These are phyloP conservation scores for Penaeus monodon DNA, from an alignment of 2,888 invertebrate species.

Conservation along the genomic window DNA sequence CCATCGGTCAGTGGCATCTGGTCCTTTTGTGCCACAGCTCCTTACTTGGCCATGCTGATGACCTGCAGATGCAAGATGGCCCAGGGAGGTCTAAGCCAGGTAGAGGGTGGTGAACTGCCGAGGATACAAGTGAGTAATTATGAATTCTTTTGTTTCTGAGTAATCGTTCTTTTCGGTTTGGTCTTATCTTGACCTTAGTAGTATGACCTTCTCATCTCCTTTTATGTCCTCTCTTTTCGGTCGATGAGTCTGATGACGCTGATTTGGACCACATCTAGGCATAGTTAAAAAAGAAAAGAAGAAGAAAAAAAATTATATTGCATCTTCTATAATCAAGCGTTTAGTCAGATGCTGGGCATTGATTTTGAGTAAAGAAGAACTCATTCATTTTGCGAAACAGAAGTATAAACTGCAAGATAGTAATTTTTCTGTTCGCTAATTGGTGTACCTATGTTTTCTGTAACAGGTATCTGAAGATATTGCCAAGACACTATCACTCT, in stretches of 20 bases:
- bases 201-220: not conserved
- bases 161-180: not conserved
- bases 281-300: no score
- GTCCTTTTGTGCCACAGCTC: conserved; percentile 97
- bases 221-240: no score
- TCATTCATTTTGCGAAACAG: no score
- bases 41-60: conserved; percentile 96
- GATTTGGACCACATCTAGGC: no score
- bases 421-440: no score
- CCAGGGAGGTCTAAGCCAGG: conserved; percentile 99
- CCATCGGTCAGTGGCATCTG: conserved; percentile 99
- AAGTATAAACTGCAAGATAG: no score
- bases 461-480: conserved; percentile 91
- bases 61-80: conserved; percentile 99
- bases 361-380: no score
- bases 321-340: no score
- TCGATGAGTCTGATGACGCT: no score
- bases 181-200: not conserved
- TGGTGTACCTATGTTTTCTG: not conserved
- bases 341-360: no score
- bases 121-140: conserved; percentile 76
- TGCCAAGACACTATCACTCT: conserved; percentile 93
- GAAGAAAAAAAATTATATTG: no score
- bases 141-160: conserved; percentile 25
- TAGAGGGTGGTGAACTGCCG: conserved; percentile 98